Percentiles rank a stretch among this genome's conserved stretches.
These are phyloP conservation scores for Scopus umbretta DNA, from an alignment of 2,113 vertebrate genomes.

Conservation along the genomic window DNA sequence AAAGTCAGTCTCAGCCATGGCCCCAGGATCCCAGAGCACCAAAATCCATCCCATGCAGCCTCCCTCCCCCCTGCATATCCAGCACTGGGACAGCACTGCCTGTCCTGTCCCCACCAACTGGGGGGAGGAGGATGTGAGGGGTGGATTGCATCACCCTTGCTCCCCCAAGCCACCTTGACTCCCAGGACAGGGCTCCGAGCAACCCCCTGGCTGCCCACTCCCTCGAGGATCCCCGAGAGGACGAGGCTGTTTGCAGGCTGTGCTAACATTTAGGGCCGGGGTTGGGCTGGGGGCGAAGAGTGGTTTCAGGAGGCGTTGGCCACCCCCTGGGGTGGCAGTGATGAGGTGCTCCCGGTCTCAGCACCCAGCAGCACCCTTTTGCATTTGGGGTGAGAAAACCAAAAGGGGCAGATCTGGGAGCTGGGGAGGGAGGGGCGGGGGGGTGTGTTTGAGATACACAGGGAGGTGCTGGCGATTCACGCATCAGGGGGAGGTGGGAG, in stretches of 20 bases:
- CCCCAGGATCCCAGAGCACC: background rate
- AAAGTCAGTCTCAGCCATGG: background rate
- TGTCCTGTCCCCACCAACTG: background rate
- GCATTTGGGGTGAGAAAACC: background rate
- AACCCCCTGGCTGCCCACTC: background rate
- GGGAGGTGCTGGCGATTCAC: background rate
- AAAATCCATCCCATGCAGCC: background rate
- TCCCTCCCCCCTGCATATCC: background rate
- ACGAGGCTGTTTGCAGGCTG: conserved; percentile 11
- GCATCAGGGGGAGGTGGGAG: background rate
- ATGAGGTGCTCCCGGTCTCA: background rate
- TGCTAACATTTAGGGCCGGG: background rate
- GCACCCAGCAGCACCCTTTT: background rate
- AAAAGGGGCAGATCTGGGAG: background rate
- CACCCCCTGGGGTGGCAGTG: background rate
- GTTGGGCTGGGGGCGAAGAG: background rate
- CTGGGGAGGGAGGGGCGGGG: background rate
- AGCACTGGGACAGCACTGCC: background rate
- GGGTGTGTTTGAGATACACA: background rate
- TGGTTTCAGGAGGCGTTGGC: background rate
- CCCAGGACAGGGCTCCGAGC: background rate
- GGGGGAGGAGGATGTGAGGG: background rate
- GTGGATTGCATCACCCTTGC: background rate
- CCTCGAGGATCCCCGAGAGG: background rate
- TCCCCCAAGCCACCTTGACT: fast-evolving